Evolutionary conservation across 1,140 invertebrate species (phyloP).

Genomic region (Dinoponera quadriceps): DNA sequence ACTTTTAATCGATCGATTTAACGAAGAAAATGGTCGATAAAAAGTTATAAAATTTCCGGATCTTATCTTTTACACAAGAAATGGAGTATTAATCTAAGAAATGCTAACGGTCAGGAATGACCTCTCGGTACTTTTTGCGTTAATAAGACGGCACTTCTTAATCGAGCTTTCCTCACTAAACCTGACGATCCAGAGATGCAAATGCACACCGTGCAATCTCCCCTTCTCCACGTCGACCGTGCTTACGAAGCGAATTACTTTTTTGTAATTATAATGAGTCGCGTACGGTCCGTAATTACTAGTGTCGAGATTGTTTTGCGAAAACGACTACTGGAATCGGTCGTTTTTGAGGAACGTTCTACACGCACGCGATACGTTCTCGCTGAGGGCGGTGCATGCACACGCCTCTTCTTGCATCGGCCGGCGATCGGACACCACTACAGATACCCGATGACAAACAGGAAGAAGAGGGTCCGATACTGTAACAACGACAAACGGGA

Average conservation of each 20-base stretch:
- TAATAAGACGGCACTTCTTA: not conserved
- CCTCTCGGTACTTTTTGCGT: too few species aligned
- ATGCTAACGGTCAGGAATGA: too few species aligned
- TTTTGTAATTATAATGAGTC: conserved; percentile 31
- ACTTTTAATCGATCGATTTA: too few species aligned
- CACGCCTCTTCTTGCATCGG: conserved; percentile 46
- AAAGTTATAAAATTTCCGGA: too few species aligned
- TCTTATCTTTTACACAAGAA: too few species aligned
- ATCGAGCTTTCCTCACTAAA: conserved; percentile 6
- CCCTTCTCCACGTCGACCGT: not conserved
- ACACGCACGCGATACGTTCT: conserved; percentile 53
- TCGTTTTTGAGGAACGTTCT: conserved; percentile 10
- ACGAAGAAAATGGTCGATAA: too few species aligned
- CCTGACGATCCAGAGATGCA: conserved; percentile 2
- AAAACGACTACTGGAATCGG: conserved; percentile 20
- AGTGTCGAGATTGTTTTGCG: conserved; percentile 25
- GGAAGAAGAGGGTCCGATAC: conserved; percentile 19
- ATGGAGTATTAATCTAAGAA: too few species aligned
- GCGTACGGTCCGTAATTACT: conserved; percentile 30
- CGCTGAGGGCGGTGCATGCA: conserved; percentile 19
- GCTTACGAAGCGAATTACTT: conserved; percentile 35
- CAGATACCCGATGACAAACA: conserved; percentile 23
- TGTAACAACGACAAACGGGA: conserved; percentile 29
- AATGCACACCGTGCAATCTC: not conserved
- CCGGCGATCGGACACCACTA: not conserved